These are phyloP conservation scores for Cepaea hortensis DNA, from an alignment of 2,888 invertebrate genomes.

Conservation along the genomic window DNA sequence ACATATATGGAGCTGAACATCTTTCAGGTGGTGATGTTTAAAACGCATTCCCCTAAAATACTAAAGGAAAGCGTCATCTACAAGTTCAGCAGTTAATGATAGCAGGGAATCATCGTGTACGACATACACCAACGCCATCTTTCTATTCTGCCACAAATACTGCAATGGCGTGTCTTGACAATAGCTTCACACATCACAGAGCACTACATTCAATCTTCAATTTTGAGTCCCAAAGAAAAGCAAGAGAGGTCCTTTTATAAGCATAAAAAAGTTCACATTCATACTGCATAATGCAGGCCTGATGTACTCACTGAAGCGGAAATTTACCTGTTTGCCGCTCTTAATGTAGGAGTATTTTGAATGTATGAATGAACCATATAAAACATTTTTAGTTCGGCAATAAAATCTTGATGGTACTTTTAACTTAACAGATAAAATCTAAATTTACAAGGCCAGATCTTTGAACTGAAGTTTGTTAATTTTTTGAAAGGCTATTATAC, in stretches of 20 bases:
- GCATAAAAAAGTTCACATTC: constrained; percentile 6
- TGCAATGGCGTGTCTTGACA: neutral
- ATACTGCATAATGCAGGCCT: neutral
- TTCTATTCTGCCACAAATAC: neutral
- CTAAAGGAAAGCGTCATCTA: too few species aligned
- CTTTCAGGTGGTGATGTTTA: too few species aligned
- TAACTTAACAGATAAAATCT: neutral
- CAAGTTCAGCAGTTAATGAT: too few species aligned
- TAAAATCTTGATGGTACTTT: neutral
- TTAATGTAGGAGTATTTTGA: constrained; percentile 13
- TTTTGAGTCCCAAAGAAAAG: constrained; percentile 5
- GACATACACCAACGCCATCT: neutral
- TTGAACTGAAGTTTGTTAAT: neutral
- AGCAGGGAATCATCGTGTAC: too few species aligned
- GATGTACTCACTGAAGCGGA: constrained; percentile 2
- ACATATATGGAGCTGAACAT: too few species aligned
- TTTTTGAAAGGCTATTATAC: neutral
- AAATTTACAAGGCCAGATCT: neutral
- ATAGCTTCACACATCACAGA: constrained; percentile 16
- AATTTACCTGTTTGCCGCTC: constrained; percentile 17
- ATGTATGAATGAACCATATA: constrained; percentile 2
- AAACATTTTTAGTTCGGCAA: constrained; percentile 1
- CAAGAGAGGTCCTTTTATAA: constrained; percentile 16
- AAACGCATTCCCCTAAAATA: too few species aligned
- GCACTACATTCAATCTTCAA: neutral